phyloP scores from a whole-genome alignment of 2,888 invertebrate species.

The Eledona agricola region DNA sequence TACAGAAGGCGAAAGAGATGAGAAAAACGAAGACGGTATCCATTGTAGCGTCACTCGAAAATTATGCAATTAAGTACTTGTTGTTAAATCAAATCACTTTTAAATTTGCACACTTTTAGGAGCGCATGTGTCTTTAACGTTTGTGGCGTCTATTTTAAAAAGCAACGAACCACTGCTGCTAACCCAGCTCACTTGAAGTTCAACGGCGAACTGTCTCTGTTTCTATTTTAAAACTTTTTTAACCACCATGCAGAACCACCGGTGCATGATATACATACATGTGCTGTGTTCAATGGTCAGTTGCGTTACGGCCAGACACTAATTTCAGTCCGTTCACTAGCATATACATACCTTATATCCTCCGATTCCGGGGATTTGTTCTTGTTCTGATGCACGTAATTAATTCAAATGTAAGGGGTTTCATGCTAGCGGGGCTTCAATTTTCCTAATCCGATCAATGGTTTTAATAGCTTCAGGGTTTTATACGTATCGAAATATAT shows the following conservation, averaged over 20 bases:
- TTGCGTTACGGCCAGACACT: constrained; percentile 23
- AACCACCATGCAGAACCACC: constrained; percentile 45
- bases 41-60: constrained; percentile 22
- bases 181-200: constrained; percentile 44
- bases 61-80: constrained; percentile 23
- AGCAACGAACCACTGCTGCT: constrained; percentile 40
- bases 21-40: constrained; percentile 31
- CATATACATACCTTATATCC: constrained; percentile 8
- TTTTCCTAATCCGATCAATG: no score
- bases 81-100: constrained; percentile 8
- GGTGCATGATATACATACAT: constrained; percentile 42
- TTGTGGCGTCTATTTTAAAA: constrained; percentile 40
- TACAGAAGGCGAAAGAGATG: constrained; percentile 33
- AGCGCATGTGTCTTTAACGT: constrained; percentile 23
- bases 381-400: no score
- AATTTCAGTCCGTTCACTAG: constrained; percentile 16
- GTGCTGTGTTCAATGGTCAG: constrained; percentile 40
- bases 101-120: constrained; percentile 24
- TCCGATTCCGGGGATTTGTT: no score
- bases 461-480: no score
- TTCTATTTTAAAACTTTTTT: constrained; percentile 48
- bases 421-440: no score
- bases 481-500: no score
- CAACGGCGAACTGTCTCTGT: constrained; percentile 44
- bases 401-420: no score